Conservation (phyloP, 2,113 vertebrate species). For the Macquaria ambigua region DNA sequence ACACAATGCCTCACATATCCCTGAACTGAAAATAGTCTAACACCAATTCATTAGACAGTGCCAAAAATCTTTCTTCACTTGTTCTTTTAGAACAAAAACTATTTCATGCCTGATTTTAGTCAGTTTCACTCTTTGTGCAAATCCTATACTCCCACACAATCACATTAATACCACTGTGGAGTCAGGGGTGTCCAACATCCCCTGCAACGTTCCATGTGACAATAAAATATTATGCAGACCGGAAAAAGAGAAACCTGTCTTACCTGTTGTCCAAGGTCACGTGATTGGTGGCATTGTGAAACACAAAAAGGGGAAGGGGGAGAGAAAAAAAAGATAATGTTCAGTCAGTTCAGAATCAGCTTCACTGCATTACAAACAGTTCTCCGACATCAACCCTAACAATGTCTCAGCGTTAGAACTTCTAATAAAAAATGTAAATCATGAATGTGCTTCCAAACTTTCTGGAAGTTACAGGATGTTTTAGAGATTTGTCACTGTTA, state of each 20-base stretch:
- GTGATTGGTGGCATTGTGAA: slow-evolving; percentile 23
- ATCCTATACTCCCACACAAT: not conserved
- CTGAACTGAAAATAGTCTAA: not conserved
- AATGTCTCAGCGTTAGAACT: not conserved
- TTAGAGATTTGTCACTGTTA: not conserved
- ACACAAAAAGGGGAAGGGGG: slow-evolving; percentile 21
- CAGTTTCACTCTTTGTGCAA: not conserved
- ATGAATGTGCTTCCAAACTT: not conserved
- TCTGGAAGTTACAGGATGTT: not conserved
- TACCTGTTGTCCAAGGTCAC: slow-evolving; percentile 62
- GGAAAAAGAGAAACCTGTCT: slow-evolving; percentile 36
- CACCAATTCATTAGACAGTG: not conserved
- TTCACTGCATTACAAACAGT: slow-evolving; percentile 24
- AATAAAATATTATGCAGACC: slow-evolving; percentile 1
- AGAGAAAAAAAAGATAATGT: slow-evolving; percentile 44
- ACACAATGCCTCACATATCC: not conserved
- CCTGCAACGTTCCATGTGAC: not conserved
- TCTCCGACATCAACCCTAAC: slow-evolving; percentile 10
- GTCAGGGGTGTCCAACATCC: not conserved
- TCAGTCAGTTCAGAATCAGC: slow-evolving; percentile 32
- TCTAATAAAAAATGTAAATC: slow-evolving; percentile 32
- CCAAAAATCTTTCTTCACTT: not conserved
- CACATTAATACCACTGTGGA: not conserved
- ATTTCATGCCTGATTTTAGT: not conserved
- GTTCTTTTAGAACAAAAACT: not conserved